Evolutionary conservation across 2,113 vertebrate species (phyloP).

Genomic region (Orientallactaga bullata): DNA sequence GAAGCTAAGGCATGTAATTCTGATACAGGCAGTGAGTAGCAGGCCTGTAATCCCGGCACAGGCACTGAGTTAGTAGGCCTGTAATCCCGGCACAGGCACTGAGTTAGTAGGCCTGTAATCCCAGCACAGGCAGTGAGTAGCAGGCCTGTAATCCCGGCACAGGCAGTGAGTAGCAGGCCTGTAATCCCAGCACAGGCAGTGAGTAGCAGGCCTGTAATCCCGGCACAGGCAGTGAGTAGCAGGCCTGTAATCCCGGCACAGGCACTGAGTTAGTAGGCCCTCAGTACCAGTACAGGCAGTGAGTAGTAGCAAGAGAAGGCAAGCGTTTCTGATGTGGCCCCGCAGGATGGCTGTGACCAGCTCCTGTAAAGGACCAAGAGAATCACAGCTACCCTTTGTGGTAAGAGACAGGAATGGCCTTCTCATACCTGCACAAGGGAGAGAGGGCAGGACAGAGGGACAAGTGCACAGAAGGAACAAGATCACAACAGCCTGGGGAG

Average conservation of each 20-base stretch:
- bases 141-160: not conserved
- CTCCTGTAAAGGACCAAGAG: not conserved
- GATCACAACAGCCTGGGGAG: not conserved
- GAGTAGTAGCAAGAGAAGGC: not conserved
- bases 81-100: not conserved
- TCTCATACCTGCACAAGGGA: not conserved
- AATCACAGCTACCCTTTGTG: not conserved
- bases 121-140: not conserved
- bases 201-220: not conserved
- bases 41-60: not conserved
- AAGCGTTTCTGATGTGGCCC: not conserved
- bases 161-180: too few species aligned
- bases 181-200: not conserved
- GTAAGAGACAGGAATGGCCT: not conserved
- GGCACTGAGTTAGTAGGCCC: not conserved
- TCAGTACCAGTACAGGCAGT: not conserved
- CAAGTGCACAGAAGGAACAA: not conserved
- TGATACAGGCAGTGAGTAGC: not conserved
- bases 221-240: not conserved
- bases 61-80: not conserved
- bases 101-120: not conserved
- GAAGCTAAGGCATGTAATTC: not conserved
- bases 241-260: not conserved
- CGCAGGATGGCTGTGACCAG: not conserved
- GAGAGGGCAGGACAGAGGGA: not conserved